Percentiles rank a stretch among this genome's conserved stretches.
These are phyloP conservation scores for Taenaris catops DNA, from an alignment of 2,888 invertebrate species.

Conservation along the genomic window DNA sequence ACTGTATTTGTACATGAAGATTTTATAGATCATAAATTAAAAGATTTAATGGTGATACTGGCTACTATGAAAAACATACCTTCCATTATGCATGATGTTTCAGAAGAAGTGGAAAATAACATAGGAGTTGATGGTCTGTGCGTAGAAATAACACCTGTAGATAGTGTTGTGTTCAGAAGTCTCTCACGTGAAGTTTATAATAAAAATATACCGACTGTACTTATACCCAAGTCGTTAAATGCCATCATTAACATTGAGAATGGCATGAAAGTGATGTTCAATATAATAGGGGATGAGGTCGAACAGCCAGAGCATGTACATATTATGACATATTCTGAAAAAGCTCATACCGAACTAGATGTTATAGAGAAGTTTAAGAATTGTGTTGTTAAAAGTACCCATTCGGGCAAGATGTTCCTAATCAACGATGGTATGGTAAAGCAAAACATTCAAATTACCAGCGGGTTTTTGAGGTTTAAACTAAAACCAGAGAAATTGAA, in stretches of 20 bases:
- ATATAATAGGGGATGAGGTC: slow-evolving; percentile 49
- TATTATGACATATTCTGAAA: slow-evolving; percentile 64
- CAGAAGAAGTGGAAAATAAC: slow-evolving; percentile 34
- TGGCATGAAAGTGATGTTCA: slow-evolving; percentile 78
- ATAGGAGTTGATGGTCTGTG: slow-evolving; percentile 53
- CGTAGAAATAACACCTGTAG: slow-evolving; percentile 61
- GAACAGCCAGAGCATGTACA: slow-evolving; percentile 68
- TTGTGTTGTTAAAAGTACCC: slow-evolving; percentile 69
- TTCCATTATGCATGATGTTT: slow-evolving; percentile 39
- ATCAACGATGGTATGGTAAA: slow-evolving; percentile 77
- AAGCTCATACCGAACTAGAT: slow-evolving; percentile 44
- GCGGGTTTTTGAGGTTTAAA: slow-evolving; percentile 57
- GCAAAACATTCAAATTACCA: slow-evolving; percentile 53
- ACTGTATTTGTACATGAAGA: slow-evolving; percentile 68
- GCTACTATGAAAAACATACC: slow-evolving; percentile 60
- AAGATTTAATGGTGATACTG: slow-evolving; percentile 45
- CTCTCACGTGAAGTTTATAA: slow-evolving; percentile 62
- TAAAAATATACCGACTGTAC: slow-evolving; percentile 62
- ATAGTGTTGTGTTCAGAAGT: slow-evolving; percentile 59
- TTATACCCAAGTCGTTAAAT: slow-evolving; percentile 76
- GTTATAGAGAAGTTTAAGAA: slow-evolving; percentile 70
- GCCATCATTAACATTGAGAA: slow-evolving; percentile 72
- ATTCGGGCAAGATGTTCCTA: slow-evolving; percentile 67
- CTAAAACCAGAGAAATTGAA: slow-evolving; percentile 64
- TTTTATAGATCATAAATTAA: slow-evolving; percentile 47